Evolutionary conservation across 2,113 vertebrate genomes (phyloP).

Genomic region (Leiothrix lutea): DNA sequence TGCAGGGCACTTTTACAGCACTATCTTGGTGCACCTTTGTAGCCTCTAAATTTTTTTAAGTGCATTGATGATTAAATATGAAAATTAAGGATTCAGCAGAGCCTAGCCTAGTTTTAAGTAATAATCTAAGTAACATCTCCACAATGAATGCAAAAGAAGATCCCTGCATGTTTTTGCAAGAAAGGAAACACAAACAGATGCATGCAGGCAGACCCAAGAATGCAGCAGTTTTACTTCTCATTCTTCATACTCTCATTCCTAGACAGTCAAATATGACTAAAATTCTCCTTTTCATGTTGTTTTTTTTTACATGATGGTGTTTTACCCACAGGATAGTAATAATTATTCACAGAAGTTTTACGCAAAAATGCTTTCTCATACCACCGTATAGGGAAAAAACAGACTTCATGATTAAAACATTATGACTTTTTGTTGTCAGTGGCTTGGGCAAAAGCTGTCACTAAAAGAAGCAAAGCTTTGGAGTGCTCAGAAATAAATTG

Average conservation of each 20-base stretch:
- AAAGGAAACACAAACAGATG: neutral
- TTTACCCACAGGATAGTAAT: neutral
- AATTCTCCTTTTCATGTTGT: neutral
- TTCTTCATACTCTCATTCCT: neutral
- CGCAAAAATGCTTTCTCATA: slow-evolving; percentile 1
- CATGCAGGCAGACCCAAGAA: neutral
- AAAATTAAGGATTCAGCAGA: neutral
- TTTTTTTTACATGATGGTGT: neutral
- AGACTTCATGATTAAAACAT: slow-evolving; percentile 57
- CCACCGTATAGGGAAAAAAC: neutral
- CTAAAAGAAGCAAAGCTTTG: slow-evolving; percentile 34
- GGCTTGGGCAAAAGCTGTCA: slow-evolving; percentile 56
- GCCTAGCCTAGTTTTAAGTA: neutral
- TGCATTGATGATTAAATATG: neutral
- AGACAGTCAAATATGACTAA: neutral
- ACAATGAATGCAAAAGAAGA: neutral
- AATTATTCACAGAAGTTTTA: neutral
- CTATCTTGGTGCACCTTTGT: neutral
- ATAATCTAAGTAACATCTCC: neutral
- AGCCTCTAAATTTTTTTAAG: neutral
- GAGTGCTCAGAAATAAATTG: slow-evolving; percentile 50
- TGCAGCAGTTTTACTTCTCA: neutral
- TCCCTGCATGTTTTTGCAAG: neutral
- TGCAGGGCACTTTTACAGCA: neutral
- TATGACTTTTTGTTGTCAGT: slow-evolving; percentile 20